These are phyloP conservation scores for Porites divaricata DNA, from an alignment of 92 coral and sea anemone species.

Conservation along the genomic window DNA sequence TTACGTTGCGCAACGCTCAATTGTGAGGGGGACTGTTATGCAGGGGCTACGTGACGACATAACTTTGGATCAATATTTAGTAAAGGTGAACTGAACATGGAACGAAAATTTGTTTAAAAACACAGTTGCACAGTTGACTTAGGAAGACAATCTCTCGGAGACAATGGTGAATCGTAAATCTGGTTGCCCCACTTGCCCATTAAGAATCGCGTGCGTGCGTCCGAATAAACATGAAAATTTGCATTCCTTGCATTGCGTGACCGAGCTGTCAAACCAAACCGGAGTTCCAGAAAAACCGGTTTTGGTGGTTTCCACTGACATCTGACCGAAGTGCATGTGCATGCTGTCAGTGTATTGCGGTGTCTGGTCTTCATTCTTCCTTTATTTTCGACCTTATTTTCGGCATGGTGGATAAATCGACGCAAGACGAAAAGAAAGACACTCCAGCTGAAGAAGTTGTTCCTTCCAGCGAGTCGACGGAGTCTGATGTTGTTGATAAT, in stretches of 20 bases:
- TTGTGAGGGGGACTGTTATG: no score
- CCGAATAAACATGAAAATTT: not conserved
- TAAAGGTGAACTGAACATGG: no score
- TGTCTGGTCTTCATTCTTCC: not conserved
- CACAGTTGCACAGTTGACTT: no score
- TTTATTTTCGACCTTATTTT: not conserved
- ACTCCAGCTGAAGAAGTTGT: slow-evolving; percentile 9
- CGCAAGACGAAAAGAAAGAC: slow-evolving; percentile 9
- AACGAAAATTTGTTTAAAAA: no score
- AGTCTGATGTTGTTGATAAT: not conserved
- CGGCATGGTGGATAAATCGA: slow-evolving; percentile 22
- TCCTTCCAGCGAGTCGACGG: not conserved
- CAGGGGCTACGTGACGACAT: no score
- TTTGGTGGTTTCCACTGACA: slow-evolving; percentile 32
- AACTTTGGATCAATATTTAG: no score
- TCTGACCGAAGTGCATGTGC: not conserved
- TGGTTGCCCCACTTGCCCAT: no score
- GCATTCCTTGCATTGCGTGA: not conserved
- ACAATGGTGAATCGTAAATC: no score
- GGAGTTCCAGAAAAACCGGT: slow-evolving; percentile 21
- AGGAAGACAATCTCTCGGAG: no score
- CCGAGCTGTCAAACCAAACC: slow-evolving; percentile 12
- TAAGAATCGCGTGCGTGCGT: not conserved
- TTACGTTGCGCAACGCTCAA: no score
- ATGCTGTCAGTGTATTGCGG: not conserved